A percentile compares a stretch with the other conserved stretches of the same genome.
These are phyloP conservation scores for Mythimna lalbum DNA, from an alignment of 2,888 invertebrate genomes.

Conservation along the genomic window DNA sequence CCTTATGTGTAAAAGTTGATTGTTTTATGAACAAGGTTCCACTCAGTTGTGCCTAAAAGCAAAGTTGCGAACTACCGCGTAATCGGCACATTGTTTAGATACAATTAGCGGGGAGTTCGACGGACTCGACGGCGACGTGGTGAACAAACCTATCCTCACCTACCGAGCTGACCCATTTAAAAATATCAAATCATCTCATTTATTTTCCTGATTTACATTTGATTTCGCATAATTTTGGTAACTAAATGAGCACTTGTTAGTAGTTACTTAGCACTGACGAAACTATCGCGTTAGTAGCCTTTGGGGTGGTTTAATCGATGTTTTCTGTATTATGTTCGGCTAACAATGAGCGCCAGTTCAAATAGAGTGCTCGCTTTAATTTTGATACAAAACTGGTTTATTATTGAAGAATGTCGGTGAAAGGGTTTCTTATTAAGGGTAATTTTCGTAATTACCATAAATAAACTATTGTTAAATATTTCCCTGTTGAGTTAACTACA, in stretches of 20 bases:
- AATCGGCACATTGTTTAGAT: conserved; percentile 43
- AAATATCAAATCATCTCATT: neutral
- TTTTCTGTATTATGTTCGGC: conserved; percentile 36
- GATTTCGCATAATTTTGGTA: neutral
- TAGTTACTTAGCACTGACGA: conserved; percentile 24
- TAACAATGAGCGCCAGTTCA: conserved; percentile 46
- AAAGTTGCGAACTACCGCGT: conserved; percentile 49
- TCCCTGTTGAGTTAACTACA: neutral
- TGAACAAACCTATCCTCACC: conserved; percentile 6
- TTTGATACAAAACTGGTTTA: conserved; percentile 46
- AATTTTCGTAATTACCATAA: conserved; percentile 30
- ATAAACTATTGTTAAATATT: conserved; percentile 15
- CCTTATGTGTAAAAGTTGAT: conserved; percentile 33
- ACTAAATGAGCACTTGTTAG: neutral
- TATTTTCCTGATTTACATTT: neutral
- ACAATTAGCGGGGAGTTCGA: conserved; percentile 45
- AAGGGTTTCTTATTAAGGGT: conserved; percentile 29
- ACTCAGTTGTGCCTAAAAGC: conserved; percentile 46
- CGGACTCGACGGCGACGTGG: conserved; percentile 25
- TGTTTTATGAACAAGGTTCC: conserved; percentile 42
- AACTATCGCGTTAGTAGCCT: conserved; percentile 20
- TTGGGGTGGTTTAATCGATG: conserved; percentile 41
- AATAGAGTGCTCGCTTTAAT: conserved; percentile 35
- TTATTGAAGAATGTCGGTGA: conserved; percentile 42
- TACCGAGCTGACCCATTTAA: conserved; percentile 1